Evolutionary conservation across 2,888 invertebrate genomes (phyloP).

Genomic region (Isoperla grammatica): DNA sequence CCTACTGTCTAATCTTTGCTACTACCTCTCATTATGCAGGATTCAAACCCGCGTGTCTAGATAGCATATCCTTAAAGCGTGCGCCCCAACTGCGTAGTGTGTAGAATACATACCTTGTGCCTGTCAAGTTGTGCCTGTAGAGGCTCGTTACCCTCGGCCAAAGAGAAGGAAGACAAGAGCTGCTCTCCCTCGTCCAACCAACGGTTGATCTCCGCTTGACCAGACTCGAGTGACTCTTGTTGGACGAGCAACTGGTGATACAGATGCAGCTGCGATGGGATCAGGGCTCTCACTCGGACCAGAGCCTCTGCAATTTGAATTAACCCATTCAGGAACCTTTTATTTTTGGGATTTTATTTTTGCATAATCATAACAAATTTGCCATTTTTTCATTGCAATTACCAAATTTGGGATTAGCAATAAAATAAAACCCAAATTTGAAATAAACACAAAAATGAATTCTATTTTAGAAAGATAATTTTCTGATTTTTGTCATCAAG

Average conservation of each 20-base stretch:
- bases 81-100: too few species aligned
- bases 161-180: constrained; percentile 53
- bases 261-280: constrained; percentile 75
- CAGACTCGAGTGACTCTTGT: constrained; percentile 83
- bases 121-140: constrained; percentile 71
- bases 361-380: neutral
- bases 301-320: constrained; percentile 69
- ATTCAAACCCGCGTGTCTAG: too few species aligned
- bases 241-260: constrained; percentile 80
- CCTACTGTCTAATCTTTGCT: too few species aligned
- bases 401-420: neutral
- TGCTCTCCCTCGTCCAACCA: constrained; percentile 85
- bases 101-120: constrained; percentile 65
- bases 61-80: too few species aligned
- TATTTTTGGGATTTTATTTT: too few species aligned
- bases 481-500: too few species aligned
- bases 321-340: too few species aligned
- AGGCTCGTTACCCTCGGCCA: constrained; percentile 62
- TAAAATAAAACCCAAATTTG: too few species aligned
- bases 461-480: too few species aligned
- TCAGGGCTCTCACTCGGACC: constrained; percentile 74
- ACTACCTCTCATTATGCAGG: too few species aligned
- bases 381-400: neutral
- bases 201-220: constrained; percentile 74
- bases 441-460: too few species aligned